Base-by-base conservation (phyloP, 2,113 vertebrate genomes). In the Silurus meridionalis region DNA sequence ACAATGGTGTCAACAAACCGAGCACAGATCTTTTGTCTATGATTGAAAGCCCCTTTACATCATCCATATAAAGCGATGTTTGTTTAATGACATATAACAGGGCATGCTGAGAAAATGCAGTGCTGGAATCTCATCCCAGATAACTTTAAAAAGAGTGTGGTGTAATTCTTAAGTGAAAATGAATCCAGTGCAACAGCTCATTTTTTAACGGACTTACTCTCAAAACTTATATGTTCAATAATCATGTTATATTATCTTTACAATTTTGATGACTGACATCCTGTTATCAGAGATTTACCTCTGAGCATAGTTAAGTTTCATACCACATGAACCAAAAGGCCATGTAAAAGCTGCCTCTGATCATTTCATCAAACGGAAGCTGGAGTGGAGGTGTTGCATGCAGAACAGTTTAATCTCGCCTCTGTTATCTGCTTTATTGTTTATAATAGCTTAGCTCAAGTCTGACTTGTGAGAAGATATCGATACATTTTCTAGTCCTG, bases 271-370 rank as follows among this genome's bases (percentile, higher is more conserved):
- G 55, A 60, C 55, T 80, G 21, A 80, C 78, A 46, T 80, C 78
- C 78, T 80, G 78, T 80, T 80, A 60, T 80, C 78, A 80, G 53
- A 60, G 53, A 80, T 80, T 80, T 80, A 80, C 78, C 55, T 46
- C 4, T 80, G 55, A 37, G 0, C 14, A 60, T 57, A 80, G 8
- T 0, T 11, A 46, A 60, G 28, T 80, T 80, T 80, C 78, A 37
- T 80, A 28, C 77, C 77, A 14, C 77, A 79, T 10, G 53, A 79
- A 79, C n/a, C 52, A 79, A 79, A 79, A 79, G n/a, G 6, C 7
- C 37, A 10, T 79, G 77, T 55, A 37, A 37, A 37, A 8, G 17
- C 5, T 80, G 55, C 25, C 13, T 52, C 19, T 11, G 1, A 80
- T 19, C 0, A 17, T 10, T 37, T 46, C n/a, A 28, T 9, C 74